A percentile compares a stretch with the other conserved stretches of the same genome.
These are phyloP conservation scores for Erebia aethiops DNA, from an alignment of 2,888 invertebrate genomes.

Conservation along the genomic window DNA sequence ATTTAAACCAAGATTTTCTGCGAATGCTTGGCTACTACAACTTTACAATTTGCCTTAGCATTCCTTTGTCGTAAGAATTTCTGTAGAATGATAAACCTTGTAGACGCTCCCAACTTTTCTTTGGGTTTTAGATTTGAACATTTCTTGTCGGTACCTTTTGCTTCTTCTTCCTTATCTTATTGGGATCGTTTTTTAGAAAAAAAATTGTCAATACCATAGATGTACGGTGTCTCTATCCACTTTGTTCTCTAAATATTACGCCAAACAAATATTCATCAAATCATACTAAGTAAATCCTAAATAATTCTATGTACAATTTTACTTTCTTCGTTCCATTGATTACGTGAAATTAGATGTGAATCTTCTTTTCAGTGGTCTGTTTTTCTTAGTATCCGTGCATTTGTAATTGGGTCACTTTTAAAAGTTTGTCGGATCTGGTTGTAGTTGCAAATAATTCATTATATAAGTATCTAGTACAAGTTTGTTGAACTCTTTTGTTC, in stretches of 20 bases:
- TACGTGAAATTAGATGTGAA: not conserved
- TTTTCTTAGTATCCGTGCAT: not conserved
- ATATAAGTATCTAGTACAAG: not conserved
- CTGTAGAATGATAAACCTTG: not conserved
- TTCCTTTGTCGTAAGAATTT: slow-evolving; percentile 2
- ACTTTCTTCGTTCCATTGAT: not conserved
- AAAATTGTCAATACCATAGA: too few species aligned
- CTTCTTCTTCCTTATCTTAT: too few species aligned
- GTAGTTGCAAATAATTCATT: not conserved
- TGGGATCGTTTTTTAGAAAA: too few species aligned
- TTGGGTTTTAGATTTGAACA: not conserved
- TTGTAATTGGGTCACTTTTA: slow-evolving; percentile 5
- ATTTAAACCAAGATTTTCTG: not conserved
- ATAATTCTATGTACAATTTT: too few species aligned
- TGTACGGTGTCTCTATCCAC: too few species aligned
- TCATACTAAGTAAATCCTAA: too few species aligned
- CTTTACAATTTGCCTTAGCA: not conserved
- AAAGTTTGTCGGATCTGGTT: not conserved
- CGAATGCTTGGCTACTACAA: not conserved
- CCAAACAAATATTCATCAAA: too few species aligned
- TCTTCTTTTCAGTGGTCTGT: not conserved
- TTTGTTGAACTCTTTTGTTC: not conserved
- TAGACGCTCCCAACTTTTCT: not conserved
- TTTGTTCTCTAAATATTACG: too few species aligned
- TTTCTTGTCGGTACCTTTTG: too few species aligned